phyloP scores from a whole-genome alignment of 2,113 vertebrate species.

The Larimichthys crocea region DNA sequence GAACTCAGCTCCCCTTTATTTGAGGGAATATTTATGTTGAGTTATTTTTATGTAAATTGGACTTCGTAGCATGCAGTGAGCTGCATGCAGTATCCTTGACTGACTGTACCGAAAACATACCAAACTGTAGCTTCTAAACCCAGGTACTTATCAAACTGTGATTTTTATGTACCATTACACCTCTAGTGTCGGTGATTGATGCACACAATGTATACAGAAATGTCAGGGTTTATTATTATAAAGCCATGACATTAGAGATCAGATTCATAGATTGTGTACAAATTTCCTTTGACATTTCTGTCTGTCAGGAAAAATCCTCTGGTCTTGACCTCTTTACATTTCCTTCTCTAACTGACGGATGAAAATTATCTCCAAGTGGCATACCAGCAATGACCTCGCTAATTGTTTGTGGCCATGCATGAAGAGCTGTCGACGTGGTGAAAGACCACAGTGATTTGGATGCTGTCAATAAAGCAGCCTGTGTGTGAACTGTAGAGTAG shows the following conservation, averaged over 20 bases:
- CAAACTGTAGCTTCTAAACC: too few relatives aligned
- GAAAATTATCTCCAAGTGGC: constrained; percentile 33
- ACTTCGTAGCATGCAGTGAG: too few relatives aligned
- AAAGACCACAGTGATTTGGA: constrained; percentile 35
- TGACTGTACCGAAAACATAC: too few relatives aligned
- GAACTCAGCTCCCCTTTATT: too few relatives aligned
- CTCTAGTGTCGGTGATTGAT: not conserved
- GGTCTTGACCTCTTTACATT: constrained; percentile 17
- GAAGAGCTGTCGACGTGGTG: constrained; percentile 6
- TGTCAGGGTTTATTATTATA: not conserved
- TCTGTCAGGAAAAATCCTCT: not conserved
- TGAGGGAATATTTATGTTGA: too few relatives aligned
- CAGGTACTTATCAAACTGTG: too few relatives aligned
- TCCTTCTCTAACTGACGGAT: constrained; percentile 12
- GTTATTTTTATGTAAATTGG: too few relatives aligned
- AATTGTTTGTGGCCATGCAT: constrained; percentile 41
- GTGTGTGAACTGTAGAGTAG: constrained; percentile 16
- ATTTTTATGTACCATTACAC: too few relatives aligned
- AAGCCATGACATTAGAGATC: not conserved
- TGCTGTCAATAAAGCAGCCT: constrained; percentile 38
- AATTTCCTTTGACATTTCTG: constrained; percentile 11
- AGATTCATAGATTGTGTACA: constrained; percentile 1
- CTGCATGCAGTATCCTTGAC: too few relatives aligned
- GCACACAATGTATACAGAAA: not conserved
- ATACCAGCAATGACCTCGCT: constrained; percentile 4